Evolutionary conservation across 2,113 vertebrate species (phyloP).

Genomic region (Solea senegalensis): DNA sequence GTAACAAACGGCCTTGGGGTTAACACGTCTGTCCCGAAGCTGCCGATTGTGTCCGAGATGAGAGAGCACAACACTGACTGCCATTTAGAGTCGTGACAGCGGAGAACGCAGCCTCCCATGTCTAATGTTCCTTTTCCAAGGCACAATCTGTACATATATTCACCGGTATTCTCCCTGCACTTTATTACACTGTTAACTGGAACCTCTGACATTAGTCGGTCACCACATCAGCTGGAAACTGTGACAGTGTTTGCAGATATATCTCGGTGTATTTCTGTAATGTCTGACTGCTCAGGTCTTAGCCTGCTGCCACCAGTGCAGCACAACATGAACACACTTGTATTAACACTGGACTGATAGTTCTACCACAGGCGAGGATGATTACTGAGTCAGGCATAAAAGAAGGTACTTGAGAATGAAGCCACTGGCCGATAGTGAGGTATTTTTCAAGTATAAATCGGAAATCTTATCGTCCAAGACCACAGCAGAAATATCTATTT

Average conservation of each 20-base stretch:
- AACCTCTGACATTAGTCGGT: constrained; percentile 9
- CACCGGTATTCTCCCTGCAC: constrained; percentile 46
- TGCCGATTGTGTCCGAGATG: constrained; percentile 9
- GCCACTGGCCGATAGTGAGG: not conserved
- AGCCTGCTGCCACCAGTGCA: not conserved
- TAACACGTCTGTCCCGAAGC: constrained; percentile 15
- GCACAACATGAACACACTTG: not conserved
- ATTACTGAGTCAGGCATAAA: constrained; percentile 3
- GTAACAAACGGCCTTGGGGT: constrained; percentile 20
- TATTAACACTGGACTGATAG: not conserved
- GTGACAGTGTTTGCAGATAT: constrained; percentile 19
- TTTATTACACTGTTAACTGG: constrained; percentile 51
- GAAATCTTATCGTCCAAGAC: not conserved
- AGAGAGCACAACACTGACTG: constrained; percentile 50
- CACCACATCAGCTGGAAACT: constrained; percentile 1
- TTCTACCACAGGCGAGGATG: not conserved
- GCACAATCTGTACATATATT: constrained; percentile 31
- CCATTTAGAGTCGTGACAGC: constrained; percentile 8
- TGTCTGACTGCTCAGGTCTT: not conserved
- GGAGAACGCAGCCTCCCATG: not conserved
- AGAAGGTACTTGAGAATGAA: constrained; percentile 11
- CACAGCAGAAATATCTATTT: not conserved
- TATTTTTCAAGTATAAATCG: not conserved
- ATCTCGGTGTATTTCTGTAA: not conserved
- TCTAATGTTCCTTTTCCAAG: constrained; percentile 12